Base-by-base conservation (phyloP, 1,140 invertebrate species). In the Leptinotarsa undecemlineata region DNA sequence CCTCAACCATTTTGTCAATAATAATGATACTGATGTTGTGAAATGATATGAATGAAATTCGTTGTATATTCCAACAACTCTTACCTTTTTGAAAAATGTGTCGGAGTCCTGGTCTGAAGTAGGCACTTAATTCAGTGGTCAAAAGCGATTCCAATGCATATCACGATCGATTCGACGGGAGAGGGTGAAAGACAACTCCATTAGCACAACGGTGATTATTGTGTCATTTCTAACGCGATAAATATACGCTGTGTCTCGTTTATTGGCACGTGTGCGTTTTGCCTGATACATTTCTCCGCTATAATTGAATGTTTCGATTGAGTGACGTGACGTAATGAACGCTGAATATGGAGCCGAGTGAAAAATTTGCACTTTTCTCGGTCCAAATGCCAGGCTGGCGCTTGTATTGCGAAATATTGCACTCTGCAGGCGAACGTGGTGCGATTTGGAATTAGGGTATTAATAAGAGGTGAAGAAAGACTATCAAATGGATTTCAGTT, bases 111-210 rank as follows among this genome's bases (percentile, higher is more conserved):
- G 33, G 33, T 42, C 33, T 42, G 33, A 42, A 42, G 33, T 11
- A 42, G 33, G 33, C 4, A 42, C 33, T 61, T 61, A 61, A 61
- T 4, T n/a, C 20, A 61, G 2, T 3, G 20, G 60, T 33, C 60
- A 61, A 26, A n/a, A 64, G 26, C 63, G 14, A 69, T 69, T 23
- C 42, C 68, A n/a, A 69, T 51, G 68, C 68, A 51, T 17, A 69
- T 69, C 68, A 51, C 48, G 68, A 69, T 69, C 23, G 19, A 51
- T 57, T 48, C 48, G 11, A 64, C 4, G 20, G 11, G 20, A 48
- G 68, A 69, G 68, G 68, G 68, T 69, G 68, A 69, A 69, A 69
- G 68, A 69, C 68, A 69, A 69, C 68, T 69, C 68, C 68, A 69
- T 69, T 69, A 69, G 68, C 68, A 69, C 68, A 69, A 20, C 20